These are phyloP conservation scores for Akabosia matsudoensis DNA, from an alignment of 1,140 invertebrate species.

Conservation along the genomic window DNA sequence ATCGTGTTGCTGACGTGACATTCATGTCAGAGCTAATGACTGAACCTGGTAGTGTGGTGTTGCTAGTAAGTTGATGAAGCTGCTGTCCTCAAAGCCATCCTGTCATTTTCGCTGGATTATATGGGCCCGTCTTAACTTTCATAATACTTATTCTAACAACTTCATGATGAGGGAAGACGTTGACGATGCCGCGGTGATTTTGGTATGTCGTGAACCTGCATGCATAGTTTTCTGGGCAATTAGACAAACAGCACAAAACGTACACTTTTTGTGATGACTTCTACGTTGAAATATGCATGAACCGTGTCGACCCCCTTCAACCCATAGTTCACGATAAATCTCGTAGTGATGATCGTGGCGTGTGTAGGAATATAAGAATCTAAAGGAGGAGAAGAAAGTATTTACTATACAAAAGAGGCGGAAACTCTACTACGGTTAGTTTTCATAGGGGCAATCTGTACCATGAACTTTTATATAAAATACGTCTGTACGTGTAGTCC, in stretches of 20 bases:
- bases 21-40: not conserved
- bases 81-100: not conserved
- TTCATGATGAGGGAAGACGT: not conserved
- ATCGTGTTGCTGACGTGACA: not conserved
- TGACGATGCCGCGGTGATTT: slow-evolving; percentile 2
- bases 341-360: not conserved
- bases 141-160: not conserved
- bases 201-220: not conserved
- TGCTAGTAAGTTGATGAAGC: not conserved
- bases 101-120: not conserved
- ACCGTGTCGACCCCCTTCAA: not conserved
- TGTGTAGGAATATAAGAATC: not conserved
- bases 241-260: not conserved
- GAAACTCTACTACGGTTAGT: not conserved
- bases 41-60: not conserved
- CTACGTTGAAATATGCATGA: slow-evolving; percentile 3
- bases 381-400: not conserved
- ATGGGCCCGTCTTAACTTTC: not conserved
- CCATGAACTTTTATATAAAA: slow-evolving; percentile 3
- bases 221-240: slow-evolving; percentile 16
- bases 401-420: not conserved
- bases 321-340: slow-evolving; percentile 16
- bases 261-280: slow-evolving; percentile 10
- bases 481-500: not conserved
- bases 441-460: slow-evolving; percentile 7